Evolutionary conservation across 2,888 invertebrate species (phyloP), one percentile per base, ranked within the genome.

Genomic region (Pandemis corylana): DNA sequence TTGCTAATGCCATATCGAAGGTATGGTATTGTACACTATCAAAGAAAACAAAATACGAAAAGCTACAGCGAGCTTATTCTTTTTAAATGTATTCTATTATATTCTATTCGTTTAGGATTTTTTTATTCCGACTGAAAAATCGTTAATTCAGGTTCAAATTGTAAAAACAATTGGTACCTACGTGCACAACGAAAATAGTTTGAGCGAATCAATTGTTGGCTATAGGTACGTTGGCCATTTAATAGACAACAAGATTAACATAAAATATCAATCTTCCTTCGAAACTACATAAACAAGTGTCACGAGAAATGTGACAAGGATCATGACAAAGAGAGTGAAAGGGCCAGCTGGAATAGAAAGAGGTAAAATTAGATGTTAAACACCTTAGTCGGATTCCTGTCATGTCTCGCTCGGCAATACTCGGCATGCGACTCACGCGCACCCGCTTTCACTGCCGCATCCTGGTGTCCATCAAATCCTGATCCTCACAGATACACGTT

Each of bases 321-420:
- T 65, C 20, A 71, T 77, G 66, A 71, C 71, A 80, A 82, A 85
- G 85, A 85, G 85, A 93, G 93, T 93, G 93, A 93, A 93, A 93
- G 92, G 90, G 74, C 46, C 64, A 88, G 82, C 81, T 62, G 64
- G 64, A 69, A 84, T 83, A 79, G 80, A 86, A 88, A 89, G 85
- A 89, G 85, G 87, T 83, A 84, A 90, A 91, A 92, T 90, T 86
- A 89, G 85, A 93, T 91, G 90, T 88, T 88, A 92, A 93, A 85
- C 85, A 79, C 84, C 86, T 84, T 84, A 86, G 85, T 86, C 83
- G 83, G 86, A 93, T 93, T 93, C 93, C 90, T 83, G 87, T 87
- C 93, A 86, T 90, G 93, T 90, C 88, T 83, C 80, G 92, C 84
- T 85, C 85, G 9, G 44, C 44, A 44, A 9, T 7, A 44, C 9